Evolutionary conservation across 2,797 vertebrate genomes (phyloP).

Genomic region (Meda fulgida): DNA sequence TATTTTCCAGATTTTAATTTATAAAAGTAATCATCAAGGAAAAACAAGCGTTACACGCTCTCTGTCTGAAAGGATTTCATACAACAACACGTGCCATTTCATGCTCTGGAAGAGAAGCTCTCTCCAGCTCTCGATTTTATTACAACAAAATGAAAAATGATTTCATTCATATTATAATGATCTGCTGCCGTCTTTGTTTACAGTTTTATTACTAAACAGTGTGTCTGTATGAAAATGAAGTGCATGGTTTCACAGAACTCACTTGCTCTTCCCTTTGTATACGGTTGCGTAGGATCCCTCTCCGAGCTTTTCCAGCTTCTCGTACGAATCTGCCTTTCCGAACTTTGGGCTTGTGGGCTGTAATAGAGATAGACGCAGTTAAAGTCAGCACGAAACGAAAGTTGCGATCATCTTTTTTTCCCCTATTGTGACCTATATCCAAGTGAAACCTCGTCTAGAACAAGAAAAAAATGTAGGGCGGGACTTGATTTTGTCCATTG

Average conservation of each 20-base stretch:
- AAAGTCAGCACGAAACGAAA: background rate
- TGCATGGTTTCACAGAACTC: conserved; percentile 70
- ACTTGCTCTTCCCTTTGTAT: conserved; percentile 99
- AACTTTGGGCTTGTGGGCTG: conserved; percentile 98
- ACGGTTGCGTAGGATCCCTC: conserved; percentile 98
- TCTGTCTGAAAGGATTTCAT: conserved; percentile 52
- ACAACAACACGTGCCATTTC: conserved; percentile 44
- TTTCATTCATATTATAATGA: conserved; percentile 41
- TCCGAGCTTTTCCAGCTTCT: conserved; percentile 96
- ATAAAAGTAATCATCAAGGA: background rate
- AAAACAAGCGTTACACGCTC: conserved; percentile 41
- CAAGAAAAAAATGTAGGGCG: background rate
- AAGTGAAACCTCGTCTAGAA: background rate
- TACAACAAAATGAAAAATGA: conserved; percentile 41
- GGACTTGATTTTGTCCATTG: background rate
- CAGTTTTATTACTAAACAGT: background rate
- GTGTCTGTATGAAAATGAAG: background rate
- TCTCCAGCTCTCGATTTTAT: background rate
- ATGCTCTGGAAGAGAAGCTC: conserved; percentile 32
- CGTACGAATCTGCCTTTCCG: conserved; percentile 97
- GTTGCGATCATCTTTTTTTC: background rate
- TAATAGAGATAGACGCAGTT: conserved; percentile 5
- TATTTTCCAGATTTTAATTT: conserved; percentile 62
- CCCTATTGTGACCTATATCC: background rate
- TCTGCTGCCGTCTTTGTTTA: conserved; percentile 22